Conservation (phyloP, 2,797 vertebrate species). For the Galaxias olidus region DNA sequence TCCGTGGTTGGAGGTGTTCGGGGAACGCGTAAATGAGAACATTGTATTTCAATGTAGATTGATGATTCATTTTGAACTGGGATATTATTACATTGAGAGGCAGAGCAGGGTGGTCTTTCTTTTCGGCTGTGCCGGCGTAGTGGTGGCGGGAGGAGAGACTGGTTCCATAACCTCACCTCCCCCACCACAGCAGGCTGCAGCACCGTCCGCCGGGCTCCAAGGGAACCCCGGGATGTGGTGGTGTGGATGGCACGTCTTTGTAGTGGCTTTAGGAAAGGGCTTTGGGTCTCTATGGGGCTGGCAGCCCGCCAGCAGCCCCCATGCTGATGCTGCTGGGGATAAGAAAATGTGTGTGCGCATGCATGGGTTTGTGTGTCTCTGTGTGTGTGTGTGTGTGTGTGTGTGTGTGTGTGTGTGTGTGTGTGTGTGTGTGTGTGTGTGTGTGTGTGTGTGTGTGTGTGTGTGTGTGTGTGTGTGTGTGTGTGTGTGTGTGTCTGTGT, state of each 20-base stretch:
- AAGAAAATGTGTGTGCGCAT: conserved; percentile 47
- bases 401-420: conserved; percentile 5
- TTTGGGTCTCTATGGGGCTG: conserved; percentile 51
- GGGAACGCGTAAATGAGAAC: background rate
- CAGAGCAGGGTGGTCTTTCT: background rate
- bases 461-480: conserved; percentile 20
- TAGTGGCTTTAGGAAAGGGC: conserved; percentile 37
- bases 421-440: background rate
- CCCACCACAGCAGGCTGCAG: no score
- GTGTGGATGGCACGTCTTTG: conserved; percentile 29
- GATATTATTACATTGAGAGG: background rate
- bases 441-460: background rate
- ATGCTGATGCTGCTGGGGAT: conserved; percentile 45
- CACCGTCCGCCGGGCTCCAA: conserved; percentile 31
- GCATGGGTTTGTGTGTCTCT: conserved; percentile 18
- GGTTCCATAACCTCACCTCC: no score
- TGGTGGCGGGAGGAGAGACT: no score
- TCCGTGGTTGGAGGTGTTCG: background rate
- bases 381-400: conserved; percentile 1
- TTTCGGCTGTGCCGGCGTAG: no score
- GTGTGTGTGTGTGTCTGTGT: conserved; percentile 27
- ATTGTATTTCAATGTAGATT: no score
- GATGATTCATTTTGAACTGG: no score
- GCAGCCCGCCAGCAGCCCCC: conserved; percentile 32
- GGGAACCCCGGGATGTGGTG: conserved; percentile 42